Evolutionary conservation across 2,888 invertebrate species (phyloP).

Genomic region (Liodrosophila aerea): DNA sequence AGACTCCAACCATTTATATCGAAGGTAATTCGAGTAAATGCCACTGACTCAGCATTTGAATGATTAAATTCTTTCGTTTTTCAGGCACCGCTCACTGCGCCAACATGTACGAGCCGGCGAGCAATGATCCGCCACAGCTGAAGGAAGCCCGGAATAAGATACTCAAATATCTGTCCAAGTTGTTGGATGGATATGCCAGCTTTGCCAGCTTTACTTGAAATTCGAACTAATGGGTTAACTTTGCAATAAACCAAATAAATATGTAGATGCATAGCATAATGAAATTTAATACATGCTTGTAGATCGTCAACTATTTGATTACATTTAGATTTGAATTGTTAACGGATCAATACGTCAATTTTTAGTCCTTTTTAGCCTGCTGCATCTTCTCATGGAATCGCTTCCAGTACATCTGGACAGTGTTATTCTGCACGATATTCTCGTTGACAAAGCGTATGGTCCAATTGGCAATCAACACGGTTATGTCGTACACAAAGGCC

Average conservation of each 20-base stretch:
- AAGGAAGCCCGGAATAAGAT: slow-evolving; percentile 87
- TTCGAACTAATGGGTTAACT: background rate
- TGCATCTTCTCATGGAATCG: slow-evolving; percentile 75
- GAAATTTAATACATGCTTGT: too few species aligned
- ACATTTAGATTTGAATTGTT: too few species aligned
- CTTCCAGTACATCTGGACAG: slow-evolving; percentile 65
- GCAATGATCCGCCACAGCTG: slow-evolving; percentile 87
- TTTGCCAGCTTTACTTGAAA: slow-evolving; percentile 34
- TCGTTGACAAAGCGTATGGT: slow-evolving; percentile 52
- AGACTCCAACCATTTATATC: slow-evolving; percentile 88
- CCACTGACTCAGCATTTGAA: background rate
- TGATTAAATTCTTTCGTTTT: background rate
- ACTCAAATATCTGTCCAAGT: slow-evolving; percentile 65
- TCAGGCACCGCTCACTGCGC: slow-evolving; percentile 97
- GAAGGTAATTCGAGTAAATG: slow-evolving; percentile 84
- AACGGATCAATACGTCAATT: too few species aligned
- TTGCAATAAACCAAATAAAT: slow-evolving; percentile 14
- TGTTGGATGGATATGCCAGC: slow-evolving; percentile 50
- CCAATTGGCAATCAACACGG: slow-evolving; percentile 54
- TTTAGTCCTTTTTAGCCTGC: slow-evolving; percentile 68
- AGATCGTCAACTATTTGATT: too few species aligned
- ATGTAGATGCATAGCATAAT: too few species aligned
- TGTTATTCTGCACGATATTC: slow-evolving; percentile 60
- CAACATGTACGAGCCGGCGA: slow-evolving; percentile 92
- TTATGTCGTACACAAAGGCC: slow-evolving; percentile 75